Conservation (phyloP, 2,113 vertebrate species). For the Passer domesticus region DNA sequence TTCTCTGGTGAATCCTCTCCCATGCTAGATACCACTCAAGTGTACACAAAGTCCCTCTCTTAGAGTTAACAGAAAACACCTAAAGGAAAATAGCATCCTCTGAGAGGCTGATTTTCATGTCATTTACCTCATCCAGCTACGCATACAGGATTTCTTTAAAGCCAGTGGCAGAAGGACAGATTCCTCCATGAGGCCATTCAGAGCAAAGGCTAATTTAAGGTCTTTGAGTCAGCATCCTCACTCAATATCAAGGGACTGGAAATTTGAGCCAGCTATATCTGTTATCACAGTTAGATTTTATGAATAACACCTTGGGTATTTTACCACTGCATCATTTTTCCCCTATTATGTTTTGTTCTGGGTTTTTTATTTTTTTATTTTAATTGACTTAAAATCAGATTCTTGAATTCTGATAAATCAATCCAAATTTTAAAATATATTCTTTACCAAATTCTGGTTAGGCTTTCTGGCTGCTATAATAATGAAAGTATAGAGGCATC, state of each 20-base stretch:
- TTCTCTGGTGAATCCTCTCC: not conserved
- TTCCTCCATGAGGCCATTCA: not conserved
- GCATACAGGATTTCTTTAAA: not conserved
- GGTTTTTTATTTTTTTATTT: not conserved
- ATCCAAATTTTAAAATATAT: not conserved
- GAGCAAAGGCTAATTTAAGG: not conserved
- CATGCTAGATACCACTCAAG: not conserved
- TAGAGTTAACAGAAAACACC: not conserved
- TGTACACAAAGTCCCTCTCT: not conserved
- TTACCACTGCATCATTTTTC: not conserved
- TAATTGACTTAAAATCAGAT: not conserved
- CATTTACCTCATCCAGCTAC: not conserved
- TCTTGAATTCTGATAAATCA: not conserved
- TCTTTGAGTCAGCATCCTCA: not conserved
- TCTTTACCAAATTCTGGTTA: not conserved
- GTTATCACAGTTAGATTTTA: not conserved
- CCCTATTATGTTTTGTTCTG: not conserved
- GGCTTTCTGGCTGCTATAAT: not conserved
- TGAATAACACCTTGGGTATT: not conserved
- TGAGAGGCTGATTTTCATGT: not conserved
- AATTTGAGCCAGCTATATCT: not conserved
- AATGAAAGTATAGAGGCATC: not conserved
- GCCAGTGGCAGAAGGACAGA: not conserved
- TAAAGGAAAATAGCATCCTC: not conserved
- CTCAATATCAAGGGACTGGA: not conserved